Base-by-base conservation (phyloP, 2,888 invertebrate species). In the Hydrotaea diabolus region DNA sequence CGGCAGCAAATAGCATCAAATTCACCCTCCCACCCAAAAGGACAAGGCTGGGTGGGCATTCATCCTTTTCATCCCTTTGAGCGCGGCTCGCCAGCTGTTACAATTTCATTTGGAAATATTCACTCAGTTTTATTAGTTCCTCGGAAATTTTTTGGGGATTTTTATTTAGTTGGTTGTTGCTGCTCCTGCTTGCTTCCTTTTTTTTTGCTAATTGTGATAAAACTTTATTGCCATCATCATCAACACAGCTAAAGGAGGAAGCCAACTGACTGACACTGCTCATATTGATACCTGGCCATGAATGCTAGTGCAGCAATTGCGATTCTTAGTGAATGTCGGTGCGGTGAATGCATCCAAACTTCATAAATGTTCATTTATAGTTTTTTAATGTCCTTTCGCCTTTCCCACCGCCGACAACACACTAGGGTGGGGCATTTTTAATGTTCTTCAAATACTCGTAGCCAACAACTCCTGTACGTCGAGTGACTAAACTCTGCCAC, bases 121-220 rank as follows among this genome's bases (percentile, higher is more conserved):
- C 69, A 39, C 69, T 69, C 15, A 7, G 39, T 46, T 31, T 46
- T 69, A 69, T 69, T 69, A 69, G 69, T 69, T 69, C 13, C 46
- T 69, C 69, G 13, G 46, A 69, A 69, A 69, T 43, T 69, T 43
- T 69, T 69, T n/a, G n/a, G 9, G 17, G 43, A 69, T 69, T 69
- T 77, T 75, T 80, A n/a, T n/a, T n/a, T n/a, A n/a, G n/a, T n/a
- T n/a, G n/a, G 31, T 31, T 31, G 31, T 31, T n/a, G n/a, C 31
- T 31, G 31, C 31, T 4, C 7, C 7, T 31, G 2, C 31, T 31
- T 31, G 2, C 7, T 31, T 31, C 7, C 7, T 31, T 23, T 17
- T n/a, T 76, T 78, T 81, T 77, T 69, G 82, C 79, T 85, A 82
- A 85, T 85, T 85, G 72, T 82, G 82, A 85, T 85, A 80, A 82